Evolutionary conservation across 2,797 vertebrate species (phyloP).

Genomic region (Lepus oiostolus): DNA sequence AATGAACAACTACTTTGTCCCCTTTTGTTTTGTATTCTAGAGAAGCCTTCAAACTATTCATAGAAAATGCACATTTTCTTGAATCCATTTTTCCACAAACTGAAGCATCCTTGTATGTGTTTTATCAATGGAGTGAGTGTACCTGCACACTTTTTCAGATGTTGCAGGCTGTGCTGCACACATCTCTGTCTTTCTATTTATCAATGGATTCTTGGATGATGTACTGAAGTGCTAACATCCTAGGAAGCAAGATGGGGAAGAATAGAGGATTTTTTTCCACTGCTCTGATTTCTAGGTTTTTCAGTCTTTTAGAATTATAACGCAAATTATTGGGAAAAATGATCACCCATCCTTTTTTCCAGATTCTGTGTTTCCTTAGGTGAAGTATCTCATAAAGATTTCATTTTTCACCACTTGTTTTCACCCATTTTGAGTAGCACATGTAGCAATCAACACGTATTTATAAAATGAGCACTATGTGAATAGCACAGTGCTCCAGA

Average conservation of each 20-base stretch:
- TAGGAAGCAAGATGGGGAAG: not conserved
- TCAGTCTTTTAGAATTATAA: slow-evolving; percentile 19
- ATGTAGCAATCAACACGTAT: not conserved
- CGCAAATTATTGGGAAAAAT: not conserved
- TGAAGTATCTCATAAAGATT: not conserved
- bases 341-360: not conserved
- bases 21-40: not conserved
- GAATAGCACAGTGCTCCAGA: not conserved
- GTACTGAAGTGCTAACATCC: not conserved
- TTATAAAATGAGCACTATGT: not conserved
- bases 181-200: not conserved
- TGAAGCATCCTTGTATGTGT: not conserved
- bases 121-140: not conserved
- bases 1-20: not conserved
- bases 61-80: no score
- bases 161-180: not conserved
- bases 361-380: not conserved
- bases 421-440: not conserved
- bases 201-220: not conserved
- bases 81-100: no score
- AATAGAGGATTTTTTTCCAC: not conserved
- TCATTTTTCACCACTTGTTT: not conserved
- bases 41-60: no score
- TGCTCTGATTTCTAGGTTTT: not conserved
- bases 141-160: not conserved